These are phyloP conservation scores for Zoanthus sociatus DNA, from an alignment of 92 coral and sea anemone genomes.

Conservation along the genomic window DNA sequence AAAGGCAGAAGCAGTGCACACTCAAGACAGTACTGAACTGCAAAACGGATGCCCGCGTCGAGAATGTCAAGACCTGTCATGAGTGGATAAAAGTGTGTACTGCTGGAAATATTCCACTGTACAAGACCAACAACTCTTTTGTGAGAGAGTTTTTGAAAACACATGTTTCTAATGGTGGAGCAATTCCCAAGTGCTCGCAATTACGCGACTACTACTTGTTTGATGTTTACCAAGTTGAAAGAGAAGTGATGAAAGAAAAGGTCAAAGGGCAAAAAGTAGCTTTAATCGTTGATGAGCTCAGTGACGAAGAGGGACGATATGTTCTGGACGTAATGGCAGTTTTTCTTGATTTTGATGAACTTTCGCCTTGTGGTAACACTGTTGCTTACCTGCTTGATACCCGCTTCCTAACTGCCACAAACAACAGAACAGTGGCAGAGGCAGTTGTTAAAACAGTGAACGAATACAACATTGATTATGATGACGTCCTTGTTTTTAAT, in stretches of 20 bases:
- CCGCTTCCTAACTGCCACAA: conserved; percentile 51
- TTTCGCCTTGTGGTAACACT: conserved; percentile 50
- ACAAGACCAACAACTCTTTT: conserved; percentile 6
- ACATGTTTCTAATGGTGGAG: conserved; percentile 70
- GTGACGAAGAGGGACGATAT: conserved; percentile 63
- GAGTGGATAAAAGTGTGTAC: conserved; percentile 34
- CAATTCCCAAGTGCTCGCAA: conserved; percentile 62
- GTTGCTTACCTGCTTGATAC: conserved; percentile 59
- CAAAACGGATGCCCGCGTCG: conserved; percentile 28
- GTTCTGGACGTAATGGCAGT: conserved; percentile 64
- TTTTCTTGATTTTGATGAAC: conserved; percentile 55
- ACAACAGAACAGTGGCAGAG: conserved; percentile 61
- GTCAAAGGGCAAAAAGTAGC: conserved; percentile 56
- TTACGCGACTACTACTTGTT: conserved; percentile 70
- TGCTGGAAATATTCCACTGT: conserved; percentile 14
- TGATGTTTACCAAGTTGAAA: conserved; percentile 62
- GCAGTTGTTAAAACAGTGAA: conserved; percentile 58
- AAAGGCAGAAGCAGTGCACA: conserved; percentile 15
- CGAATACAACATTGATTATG: conserved; percentile 67
- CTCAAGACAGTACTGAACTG: conserved; percentile 36
- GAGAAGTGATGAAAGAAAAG: conserved; percentile 46
- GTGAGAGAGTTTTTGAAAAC: conserved; percentile 14
- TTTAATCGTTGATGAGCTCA: conserved; percentile 63
- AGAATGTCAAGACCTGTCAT: conserved; percentile 29
- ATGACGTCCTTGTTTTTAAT: conserved; percentile 65